phyloP scores from a whole-genome alignment of 2,888 invertebrate genomes.

The Nebria brevicollis region DNA sequence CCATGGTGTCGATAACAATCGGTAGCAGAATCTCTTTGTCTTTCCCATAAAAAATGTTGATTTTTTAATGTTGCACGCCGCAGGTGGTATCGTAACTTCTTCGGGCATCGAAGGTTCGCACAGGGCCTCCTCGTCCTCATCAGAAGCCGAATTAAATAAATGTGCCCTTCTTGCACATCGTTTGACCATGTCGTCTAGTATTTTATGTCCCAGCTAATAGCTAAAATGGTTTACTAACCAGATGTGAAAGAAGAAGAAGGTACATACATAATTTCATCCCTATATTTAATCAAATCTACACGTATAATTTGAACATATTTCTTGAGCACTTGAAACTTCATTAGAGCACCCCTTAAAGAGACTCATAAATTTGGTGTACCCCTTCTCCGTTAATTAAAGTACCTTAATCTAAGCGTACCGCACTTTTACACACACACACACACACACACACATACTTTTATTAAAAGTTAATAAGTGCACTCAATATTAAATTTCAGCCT shows the following conservation, averaged over 20 bases:
- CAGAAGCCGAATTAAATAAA: neutral
- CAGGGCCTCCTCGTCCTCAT: neutral
- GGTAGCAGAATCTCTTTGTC: slow-evolving; percentile 46
- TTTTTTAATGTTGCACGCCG: slow-evolving; percentile 46
- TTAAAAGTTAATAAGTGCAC: slow-evolving; percentile 43
- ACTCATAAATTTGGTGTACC: neutral
- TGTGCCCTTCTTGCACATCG: neutral
- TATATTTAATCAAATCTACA: neutral
- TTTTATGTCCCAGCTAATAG: neutral
- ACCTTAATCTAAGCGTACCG: neutral
- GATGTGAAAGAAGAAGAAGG: too few relatives aligned
- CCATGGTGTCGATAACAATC: slow-evolving; percentile 46
- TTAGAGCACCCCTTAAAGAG: neutral
- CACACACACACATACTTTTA: slow-evolving; percentile 10
- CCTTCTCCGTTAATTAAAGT: neutral
- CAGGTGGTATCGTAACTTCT: slow-evolving; percentile 19
- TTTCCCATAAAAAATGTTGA: slow-evolving; percentile 47
- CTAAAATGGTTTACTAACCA: too few relatives aligned
- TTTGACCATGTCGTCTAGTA: neutral
- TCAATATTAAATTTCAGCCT: slow-evolving; percentile 29
- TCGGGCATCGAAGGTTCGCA: neutral
- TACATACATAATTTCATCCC: neutral
- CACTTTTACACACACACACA: neutral
- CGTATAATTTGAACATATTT: too few relatives aligned
- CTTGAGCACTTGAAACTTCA: neutral